Evolutionary conservation across 2,113 vertebrate species (phyloP), one percentile per base, ranked within the genome.

Genomic region (Grammomys surdaster): DNA sequence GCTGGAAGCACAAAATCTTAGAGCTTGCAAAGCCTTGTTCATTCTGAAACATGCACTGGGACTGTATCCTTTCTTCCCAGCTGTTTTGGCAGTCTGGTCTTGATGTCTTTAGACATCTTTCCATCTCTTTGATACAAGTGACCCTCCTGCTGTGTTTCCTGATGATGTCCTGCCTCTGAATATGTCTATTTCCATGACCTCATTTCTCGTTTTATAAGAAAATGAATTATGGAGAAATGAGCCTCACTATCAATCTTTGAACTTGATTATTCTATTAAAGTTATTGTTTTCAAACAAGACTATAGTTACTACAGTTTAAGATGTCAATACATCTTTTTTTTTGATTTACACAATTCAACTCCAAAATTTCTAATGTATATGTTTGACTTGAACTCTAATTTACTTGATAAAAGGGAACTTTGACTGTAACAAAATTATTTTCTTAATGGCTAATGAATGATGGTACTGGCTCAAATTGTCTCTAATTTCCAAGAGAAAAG

Each of bases 1-100:
- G 13, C 40, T 17, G 2, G 1, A 73, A 60, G 9, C n/a, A n/a
- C 73, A 40, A 80, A 28, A 63, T 69, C 22, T 48, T 22, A 26
- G 36, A 22, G 58, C 33, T 20, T 28, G 5, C 3, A 87, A 48
- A 1, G 26, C 1, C 1, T 13, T 3, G 33, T 1, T 82, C 5
- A 14, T 4, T 58, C 9, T 56, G 19, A 58, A n/a, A 9, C 51
- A 10, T 4, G 51, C 9, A 12, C 10, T 3, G 11, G 36, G 36
- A 58, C 36, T n/a, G 9, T 4, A 12, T n/a, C 4, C 19, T 1
- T 58, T n/a, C 17, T n/a, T 24, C 16, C 33, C 5, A 13, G 9
- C 0, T 65, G 3, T 11, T 81, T 60, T 7, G 26, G 65, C 46
- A 43, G 33, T 1, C 22, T 67, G 13, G 13, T 43, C 22, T 56